Base-by-base conservation (phyloP, 2,797 vertebrate genomes). In the Gymnopithys bicolor region DNA sequence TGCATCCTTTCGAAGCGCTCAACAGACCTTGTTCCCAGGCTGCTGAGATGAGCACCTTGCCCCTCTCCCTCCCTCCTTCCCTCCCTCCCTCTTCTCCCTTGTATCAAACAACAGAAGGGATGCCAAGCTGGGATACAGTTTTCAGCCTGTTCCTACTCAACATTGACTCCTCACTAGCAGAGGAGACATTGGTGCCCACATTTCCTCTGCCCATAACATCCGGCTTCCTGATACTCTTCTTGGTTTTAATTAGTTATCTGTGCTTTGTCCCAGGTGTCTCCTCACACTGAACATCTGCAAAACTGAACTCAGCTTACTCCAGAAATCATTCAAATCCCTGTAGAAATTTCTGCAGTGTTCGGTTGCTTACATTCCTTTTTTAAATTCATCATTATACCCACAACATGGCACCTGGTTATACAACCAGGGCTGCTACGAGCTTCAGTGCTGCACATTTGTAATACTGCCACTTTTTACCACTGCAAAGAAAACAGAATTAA, bases 261-360 rank as follows among this genome's bases (percentile, higher is more conserved):
- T 83, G 35, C 35, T 86, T 53, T 58, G 41, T 86, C 73, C 58
- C 80, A 94, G 19, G 46, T 0, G 3, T 33, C 69, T 64, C 43
- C 51, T 81, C 83, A 69, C 59, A n/a, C 14, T 45, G 43, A 81
- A 48, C 58, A 81, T 70, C 62, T 90, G 85, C 82, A 90, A 81
- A 93, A 66, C 46, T 4, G 5, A 90, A 81, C 43, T 45, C 53
- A 19, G 60, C 39, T 83, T 84, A 70, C 41, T 80, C 30, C 37
- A 83, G 82, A 87, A 91, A 87, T 75, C 37, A 69, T 90, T 58
- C 64, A 86, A 86, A 90, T 52, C 74, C 74, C 69, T 30, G 13
- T 2, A 62, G 85, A 62, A 86, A 62, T 56, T 43, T 71, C n/a
- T 85, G 53, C 74, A 69, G 30, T n/a, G 60, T 92, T 89, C 1